These are phyloP conservation scores for Sebastes flavidus DNA, from an alignment of 2,797 vertebrate species.

Conservation along the genomic window DNA sequence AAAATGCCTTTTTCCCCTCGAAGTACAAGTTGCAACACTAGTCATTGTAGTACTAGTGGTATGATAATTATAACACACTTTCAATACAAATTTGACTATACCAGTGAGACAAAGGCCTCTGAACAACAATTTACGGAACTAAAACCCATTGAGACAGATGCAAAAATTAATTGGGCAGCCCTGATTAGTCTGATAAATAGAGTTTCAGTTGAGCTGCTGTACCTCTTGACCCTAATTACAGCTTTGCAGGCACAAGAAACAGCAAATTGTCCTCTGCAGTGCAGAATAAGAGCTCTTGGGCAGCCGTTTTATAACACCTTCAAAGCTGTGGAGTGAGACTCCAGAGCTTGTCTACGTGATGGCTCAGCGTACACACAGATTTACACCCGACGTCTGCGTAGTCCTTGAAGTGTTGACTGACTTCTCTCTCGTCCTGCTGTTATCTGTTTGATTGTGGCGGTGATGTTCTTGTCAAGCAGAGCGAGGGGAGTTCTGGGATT, in stretches of 20 bases:
- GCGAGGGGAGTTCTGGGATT: neutral
- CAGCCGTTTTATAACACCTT: constrained; percentile 18
- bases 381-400: neutral
- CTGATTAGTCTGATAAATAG: constrained; percentile 1
- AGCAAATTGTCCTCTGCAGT: constrained; percentile 11
- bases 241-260: neutral
- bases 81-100: neutral
- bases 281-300: constrained; percentile 16
- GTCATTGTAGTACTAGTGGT: neutral
- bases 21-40: neutral
- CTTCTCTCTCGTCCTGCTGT: constrained; percentile 5
- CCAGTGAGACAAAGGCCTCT: neutral
- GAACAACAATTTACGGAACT: neutral
- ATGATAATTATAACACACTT: neutral
- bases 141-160: neutral
- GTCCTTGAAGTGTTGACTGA: neutral
- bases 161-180: neutral
- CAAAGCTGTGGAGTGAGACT: neutral
- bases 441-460: neutral
- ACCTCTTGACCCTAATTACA: constrained; percentile 42
- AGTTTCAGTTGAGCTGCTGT: neutral
- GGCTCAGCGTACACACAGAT: neutral
- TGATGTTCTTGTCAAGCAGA: neutral
- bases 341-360: neutral
- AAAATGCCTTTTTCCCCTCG: neutral